Conservation (phyloP, 2,797 vertebrate species). For the Somateria mollissima region DNA sequence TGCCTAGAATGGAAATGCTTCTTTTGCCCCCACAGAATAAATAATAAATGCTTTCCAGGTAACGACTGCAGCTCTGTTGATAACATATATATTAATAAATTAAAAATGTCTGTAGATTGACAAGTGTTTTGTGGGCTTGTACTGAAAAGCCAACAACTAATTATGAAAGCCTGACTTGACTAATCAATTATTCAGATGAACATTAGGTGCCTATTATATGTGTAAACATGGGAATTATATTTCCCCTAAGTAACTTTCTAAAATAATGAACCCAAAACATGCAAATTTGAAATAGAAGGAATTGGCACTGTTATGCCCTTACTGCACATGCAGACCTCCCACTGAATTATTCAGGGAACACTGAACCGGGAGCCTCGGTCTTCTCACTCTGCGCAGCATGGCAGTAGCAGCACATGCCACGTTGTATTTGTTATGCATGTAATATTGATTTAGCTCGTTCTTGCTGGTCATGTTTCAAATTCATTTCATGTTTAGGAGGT, state of each 20-base stretch:
- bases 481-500: constrained; percentile 16
- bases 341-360: constrained; percentile 60
- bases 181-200: constrained; percentile 98
- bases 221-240: constrained; percentile 83
- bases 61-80: constrained; percentile 53
- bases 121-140: constrained; percentile 83
- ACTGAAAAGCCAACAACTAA: constrained; percentile 91
- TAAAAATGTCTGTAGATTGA: constrained; percentile 68
- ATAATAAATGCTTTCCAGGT: constrained; percentile 55
- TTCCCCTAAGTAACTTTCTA: constrained; percentile 83
- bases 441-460: constrained; percentile 40
- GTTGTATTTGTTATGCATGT: constrained; percentile 39
- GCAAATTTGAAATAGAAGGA: constrained; percentile 29
- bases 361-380: background rate
- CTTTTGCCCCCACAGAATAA: constrained; percentile 16
- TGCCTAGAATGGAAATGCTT: background rate
- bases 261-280: constrained; percentile 64
- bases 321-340: constrained; percentile 48
- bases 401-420: constrained; percentile 6
- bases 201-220: constrained; percentile 89
- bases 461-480: constrained; percentile 53
- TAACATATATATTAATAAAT: constrained; percentile 75
- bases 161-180: constrained; percentile 88
- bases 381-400: constrained; percentile 17
- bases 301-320: background rate